A percentile compares a stretch with the other conserved stretches of the same genome.
phyloP scores from a whole-genome alignment of 2,113 vertebrate species.

The crab-eating macaque (Macaca fascicularis) region T2T-MFA8v1.1 NC_088378.1:137497501-137498000 shows the following conservation, averaged over 20 bases:
- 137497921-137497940: not conserved
- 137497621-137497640: too few relatives aligned
- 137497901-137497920: not conserved
- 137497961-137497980: not conserved
- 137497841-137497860: accelerated
- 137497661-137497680: not conserved
- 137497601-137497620: too few relatives aligned
- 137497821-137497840: not conserved
- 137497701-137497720: not conserved
- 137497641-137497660: not conserved
- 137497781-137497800: too few relatives aligned
- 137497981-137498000: not conserved
- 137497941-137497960: not conserved
- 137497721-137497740: not conserved
- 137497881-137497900: not conserved
- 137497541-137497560: not conserved
- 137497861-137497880: not conserved
- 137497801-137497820: not conserved
- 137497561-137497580: not conserved
- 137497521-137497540: not conserved
- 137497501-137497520: too few relatives aligned
- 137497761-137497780: not conserved
- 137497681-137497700: not conserved
- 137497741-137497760: not conserved
- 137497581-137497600: not conserved